These are phyloP conservation scores for Venustaconcha ellipsiformis DNA, from an alignment of 1,140 invertebrate species.

Conservation along the genomic window DNA sequence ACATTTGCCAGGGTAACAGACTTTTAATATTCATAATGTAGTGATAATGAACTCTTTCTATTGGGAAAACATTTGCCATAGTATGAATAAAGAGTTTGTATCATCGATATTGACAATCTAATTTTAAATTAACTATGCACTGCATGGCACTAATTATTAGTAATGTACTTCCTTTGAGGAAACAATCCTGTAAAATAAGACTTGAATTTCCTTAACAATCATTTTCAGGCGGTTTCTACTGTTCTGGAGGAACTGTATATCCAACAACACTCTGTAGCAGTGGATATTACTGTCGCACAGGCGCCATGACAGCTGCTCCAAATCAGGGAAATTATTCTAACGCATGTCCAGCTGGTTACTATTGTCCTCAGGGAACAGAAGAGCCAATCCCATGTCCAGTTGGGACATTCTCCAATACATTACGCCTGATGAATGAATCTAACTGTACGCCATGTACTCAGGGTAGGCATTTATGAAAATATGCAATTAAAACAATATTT, in stretches of 20 bases:
- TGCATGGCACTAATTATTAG: no score
- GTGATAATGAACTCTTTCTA: no score
- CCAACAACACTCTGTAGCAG: conserved; percentile 54
- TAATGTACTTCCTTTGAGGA: no score
- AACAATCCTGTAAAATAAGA: no score
- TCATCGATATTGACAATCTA: no score
- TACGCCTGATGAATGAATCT: conserved; percentile 52
- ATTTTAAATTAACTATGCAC: no score
- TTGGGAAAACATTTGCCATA: no score
- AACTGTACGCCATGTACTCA: conserved; percentile 59
- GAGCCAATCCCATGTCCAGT: conserved; percentile 59
- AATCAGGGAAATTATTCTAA: conserved; percentile 49
- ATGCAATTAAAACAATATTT: no score
- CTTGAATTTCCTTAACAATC: background rate
- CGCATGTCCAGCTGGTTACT: conserved; percentile 61
- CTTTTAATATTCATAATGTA: no score
- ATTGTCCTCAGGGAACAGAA: conserved; percentile 61
- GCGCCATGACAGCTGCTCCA: conserved; percentile 56
- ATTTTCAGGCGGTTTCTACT: conserved; percentile 62
- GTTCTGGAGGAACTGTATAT: conserved; percentile 50
- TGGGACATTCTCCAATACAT: conserved; percentile 60
- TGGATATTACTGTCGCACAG: conserved; percentile 60
- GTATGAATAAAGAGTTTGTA: no score
- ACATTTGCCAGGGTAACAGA: no score
- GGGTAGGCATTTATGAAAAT: conserved; percentile 35